Evolutionary conservation across 2,113 vertebrate genomes (phyloP).

Genomic region (Pelodiscus sinensis): DNA sequence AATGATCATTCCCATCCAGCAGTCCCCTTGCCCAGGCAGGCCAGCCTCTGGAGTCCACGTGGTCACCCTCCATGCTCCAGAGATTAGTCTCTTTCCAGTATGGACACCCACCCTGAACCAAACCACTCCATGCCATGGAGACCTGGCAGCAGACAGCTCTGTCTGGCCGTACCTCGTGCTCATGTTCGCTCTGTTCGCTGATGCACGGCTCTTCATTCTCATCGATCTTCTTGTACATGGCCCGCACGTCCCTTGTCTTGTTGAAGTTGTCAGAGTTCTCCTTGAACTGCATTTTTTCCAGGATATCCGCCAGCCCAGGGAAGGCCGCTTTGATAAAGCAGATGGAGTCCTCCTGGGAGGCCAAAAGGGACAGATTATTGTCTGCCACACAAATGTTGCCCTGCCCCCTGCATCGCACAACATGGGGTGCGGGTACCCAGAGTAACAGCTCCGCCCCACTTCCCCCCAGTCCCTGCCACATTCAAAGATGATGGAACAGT

Average conservation of each 20-base stretch:
- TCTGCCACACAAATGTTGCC: background rate
- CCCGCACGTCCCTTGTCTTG: constrained; percentile 36
- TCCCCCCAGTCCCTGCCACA: background rate
- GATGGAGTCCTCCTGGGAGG: constrained; percentile 53
- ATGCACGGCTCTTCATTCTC: constrained; percentile 60
- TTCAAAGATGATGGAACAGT: background rate
- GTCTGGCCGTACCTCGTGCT: constrained; percentile 57
- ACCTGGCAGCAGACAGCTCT: background rate
- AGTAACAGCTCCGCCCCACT: background rate
- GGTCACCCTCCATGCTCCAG: background rate
- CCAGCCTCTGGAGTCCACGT: background rate
- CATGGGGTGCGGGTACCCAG: background rate
- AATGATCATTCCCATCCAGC: background rate
- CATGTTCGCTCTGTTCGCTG: constrained; percentile 53
- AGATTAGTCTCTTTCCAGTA: background rate
- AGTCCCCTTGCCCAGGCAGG: background rate
- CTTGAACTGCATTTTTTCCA: constrained; percentile 75
- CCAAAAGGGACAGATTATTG: background rate
- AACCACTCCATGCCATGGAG: background rate
- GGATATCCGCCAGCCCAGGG: constrained; percentile 63
- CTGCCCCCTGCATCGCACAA: background rate
- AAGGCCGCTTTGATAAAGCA: constrained; percentile 81
- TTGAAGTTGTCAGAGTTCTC: constrained; percentile 62
- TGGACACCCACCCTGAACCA: background rate
- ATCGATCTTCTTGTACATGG: constrained; percentile 45